Base-by-base conservation (phyloP, 2,888 invertebrate species). In the Sicus ferrugineus region DNA sequence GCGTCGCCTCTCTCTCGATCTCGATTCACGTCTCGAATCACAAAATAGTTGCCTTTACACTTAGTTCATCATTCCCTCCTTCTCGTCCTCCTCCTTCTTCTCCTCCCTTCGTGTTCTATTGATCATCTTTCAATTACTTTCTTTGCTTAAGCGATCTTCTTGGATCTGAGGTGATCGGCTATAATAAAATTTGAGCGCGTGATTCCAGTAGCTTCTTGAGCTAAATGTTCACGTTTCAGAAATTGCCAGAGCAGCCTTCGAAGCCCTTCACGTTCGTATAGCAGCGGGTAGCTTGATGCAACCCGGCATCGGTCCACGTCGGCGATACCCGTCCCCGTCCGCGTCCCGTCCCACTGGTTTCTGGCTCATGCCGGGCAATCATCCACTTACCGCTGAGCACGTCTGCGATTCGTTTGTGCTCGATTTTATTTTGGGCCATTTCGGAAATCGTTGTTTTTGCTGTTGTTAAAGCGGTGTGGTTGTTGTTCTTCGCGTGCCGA, bases 321-420 rank as follows among this genome's bases (percentile, higher is more conserved):
- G 14, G 21, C 31, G 54, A 42, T 38, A 52, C 54, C 16, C 31
- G 19, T 54, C 14, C 16, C 34, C 14, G 31, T 16, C 34, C 14
- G 31, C n/a, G 42, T 42, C 42, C n/a, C 16, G 16, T 26, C 46
- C 11, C 16, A 26, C 62, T 48, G 11, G n/a, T n/a, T n/a, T 48
- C n/a, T 16, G n/a, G 9, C 6, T n/a, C 19, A 19, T 6, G 26
- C 11, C 58, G 16, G 19, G 42, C 48, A 66, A 66, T 56, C 66
- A 58, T 66, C 66, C 58, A 58, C 58, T 66, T 66, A 46, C 58
- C 58, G 66, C 56, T 30, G 46, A 66, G 58, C 66, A 66, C 66
- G 66, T 66, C 65, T 65, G 65, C 31, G 52, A 34, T 54, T 65
- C 54, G 54, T 65, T 65, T 52, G 65, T 54, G 26, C 26, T 38